Conservation (phyloP, 2,797 vertebrate species). For the Meriones psammophilus region DNA sequence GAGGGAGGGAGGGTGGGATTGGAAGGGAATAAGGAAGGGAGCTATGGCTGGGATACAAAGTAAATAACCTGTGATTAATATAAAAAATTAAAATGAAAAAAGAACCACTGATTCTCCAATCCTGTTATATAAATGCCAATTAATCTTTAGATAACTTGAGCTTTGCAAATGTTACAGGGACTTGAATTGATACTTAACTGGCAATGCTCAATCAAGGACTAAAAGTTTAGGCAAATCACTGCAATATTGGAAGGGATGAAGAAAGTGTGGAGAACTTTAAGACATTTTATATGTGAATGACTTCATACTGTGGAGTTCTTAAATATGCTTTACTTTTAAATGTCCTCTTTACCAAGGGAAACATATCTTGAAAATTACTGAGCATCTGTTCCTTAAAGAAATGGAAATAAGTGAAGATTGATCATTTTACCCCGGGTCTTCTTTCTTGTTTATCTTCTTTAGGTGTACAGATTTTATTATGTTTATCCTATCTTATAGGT, state of each 20-base stretch:
- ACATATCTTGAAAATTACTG: constrained; percentile 32
- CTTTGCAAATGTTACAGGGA: background rate
- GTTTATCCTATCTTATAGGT: no score
- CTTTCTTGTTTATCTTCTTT: no score
- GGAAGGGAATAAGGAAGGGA: no score
- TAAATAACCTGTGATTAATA: no score
- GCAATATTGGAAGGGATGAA: background rate
- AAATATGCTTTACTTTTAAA: constrained; percentile 24
- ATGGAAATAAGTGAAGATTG: no score
- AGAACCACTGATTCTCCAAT: background rate
- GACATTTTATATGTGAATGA: background rate
- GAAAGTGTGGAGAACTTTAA: background rate
- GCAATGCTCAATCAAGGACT: background rate
- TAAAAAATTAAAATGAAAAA: no score
- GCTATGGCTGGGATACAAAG: no score
- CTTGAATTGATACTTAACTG: background rate
- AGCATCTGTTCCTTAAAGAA: background rate
- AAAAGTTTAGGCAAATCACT: background rate
- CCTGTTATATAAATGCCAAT: background rate
- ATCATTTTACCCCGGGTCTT: no score
- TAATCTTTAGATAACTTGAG: background rate
- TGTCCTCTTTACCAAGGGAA: background rate
- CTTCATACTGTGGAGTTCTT: background rate
- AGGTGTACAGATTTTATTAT: no score
- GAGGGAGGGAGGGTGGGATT: no score